These are phyloP conservation scores for Dolichotis patagonum DNA, from an alignment of 2,113 vertebrate genomes.

Conservation along the genomic window DNA sequence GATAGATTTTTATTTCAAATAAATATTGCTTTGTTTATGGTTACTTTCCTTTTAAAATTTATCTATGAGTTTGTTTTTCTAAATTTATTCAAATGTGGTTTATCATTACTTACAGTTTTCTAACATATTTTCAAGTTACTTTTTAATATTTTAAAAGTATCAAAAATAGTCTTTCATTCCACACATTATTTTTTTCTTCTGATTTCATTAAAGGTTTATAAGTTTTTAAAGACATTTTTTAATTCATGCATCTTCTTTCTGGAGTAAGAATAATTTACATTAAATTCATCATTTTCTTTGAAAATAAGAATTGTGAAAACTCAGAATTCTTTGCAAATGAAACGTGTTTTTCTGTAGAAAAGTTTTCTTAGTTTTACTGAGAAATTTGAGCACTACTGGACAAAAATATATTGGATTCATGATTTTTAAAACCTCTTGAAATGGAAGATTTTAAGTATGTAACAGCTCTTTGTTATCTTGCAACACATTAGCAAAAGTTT, in stretches of 20 bases:
- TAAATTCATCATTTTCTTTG: background rate
- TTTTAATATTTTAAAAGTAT: background rate
- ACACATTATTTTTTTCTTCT: background rate
- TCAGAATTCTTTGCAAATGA: background rate
- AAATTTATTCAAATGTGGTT: background rate
- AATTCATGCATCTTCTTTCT: background rate
- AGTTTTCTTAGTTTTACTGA: background rate
- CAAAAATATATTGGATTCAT: background rate
- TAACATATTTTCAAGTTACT: too few species aligned
- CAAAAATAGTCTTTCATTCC: background rate
- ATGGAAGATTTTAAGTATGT: background rate
- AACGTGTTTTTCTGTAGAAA: too few species aligned
- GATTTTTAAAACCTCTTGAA: background rate
- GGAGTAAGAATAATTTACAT: background rate
- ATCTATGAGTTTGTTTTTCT: background rate
- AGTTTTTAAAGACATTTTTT: background rate
- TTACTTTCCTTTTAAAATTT: background rate
- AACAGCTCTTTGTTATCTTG: background rate
- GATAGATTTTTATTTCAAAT: background rate
- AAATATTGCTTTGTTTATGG: background rate
- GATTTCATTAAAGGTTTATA: background rate
- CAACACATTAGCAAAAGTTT: background rate
- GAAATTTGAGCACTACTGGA: background rate
- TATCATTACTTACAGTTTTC: background rate
- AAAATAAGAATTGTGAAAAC: background rate